Percentiles rank a stretch among this genome's conserved stretches.
phyloP scores from a whole-genome alignment of 2,888 invertebrate genomes.

The Agrochola lota region DNA sequence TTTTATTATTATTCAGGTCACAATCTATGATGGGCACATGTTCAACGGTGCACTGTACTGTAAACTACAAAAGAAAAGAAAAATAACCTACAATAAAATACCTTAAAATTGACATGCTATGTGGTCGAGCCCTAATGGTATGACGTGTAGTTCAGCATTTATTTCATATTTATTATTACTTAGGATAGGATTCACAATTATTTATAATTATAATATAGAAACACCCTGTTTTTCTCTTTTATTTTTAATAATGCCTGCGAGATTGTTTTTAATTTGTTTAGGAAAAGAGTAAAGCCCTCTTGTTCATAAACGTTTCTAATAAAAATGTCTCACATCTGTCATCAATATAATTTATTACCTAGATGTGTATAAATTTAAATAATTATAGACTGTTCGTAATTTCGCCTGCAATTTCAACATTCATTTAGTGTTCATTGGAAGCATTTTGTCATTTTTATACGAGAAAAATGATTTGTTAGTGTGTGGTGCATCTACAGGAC shows the following conservation, averaged over 20 bases:
- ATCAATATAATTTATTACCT: slow-evolving; percentile 4
- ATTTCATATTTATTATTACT: slow-evolving; percentile 29
- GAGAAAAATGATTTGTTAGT: slow-evolving; percentile 14
- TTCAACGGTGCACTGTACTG: too few species aligned
- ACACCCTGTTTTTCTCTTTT: neutral
- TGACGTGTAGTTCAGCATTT: slow-evolving; percentile 51
- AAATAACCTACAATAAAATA: neutral
- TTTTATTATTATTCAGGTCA: slow-evolving; percentile 2
- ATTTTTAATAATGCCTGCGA: neutral
- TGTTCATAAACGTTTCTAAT: too few species aligned
- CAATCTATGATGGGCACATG: neutral
- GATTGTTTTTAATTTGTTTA: neutral
- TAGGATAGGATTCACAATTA: slow-evolving; percentile 38
- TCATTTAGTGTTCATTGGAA: slow-evolving; percentile 22
- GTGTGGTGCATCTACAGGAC: slow-evolving; percentile 33
- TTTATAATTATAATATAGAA: slow-evolving; percentile 26
- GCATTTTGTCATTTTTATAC: slow-evolving; percentile 58
- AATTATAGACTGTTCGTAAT: slow-evolving; percentile 46
- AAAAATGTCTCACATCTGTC: neutral
- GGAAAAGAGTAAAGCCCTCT: neutral
- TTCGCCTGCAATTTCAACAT: slow-evolving; percentile 21
- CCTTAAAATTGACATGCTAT: neutral
- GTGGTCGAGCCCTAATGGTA: neutral
- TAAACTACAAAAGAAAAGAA: neutral
- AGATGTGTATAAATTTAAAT: slow-evolving; percentile 6